Evolutionary conservation across 1,140 invertebrate species (phyloP), one percentile per base, ranked within the genome.

Genomic region (Aethina tumida): DNA sequence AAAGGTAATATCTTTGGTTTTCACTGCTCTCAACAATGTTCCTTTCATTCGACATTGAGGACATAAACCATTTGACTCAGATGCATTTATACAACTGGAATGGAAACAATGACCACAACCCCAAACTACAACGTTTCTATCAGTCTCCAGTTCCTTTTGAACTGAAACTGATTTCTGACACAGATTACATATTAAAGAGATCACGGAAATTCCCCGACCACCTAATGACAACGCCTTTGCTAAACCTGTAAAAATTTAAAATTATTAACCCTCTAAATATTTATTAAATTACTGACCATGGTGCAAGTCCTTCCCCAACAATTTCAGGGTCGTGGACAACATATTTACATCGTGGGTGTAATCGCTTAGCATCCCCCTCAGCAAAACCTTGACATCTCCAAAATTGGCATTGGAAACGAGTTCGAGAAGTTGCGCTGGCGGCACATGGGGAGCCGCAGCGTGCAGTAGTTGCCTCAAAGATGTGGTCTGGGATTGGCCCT

Each of bases 371-470:
- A 70, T 69, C 25, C 65, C 65, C 52, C 67, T 58, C 4, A 70
- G 43, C 30, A 69, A 52, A 27, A 56, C 53, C 45, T 66, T 69
- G 28, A 70, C 60, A 52, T 70, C 68, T 4, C 68, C 67, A 44
- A 68, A 68, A 43, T 58, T 66, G 8, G 55, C 56, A 26, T 64
- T 64, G 0, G 63, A 63, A 4, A 70, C 62, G 3, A 69, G 45
- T 39, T 68, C 63, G 9, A 70, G 53, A 9, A 70, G 49, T 43
- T 68, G 67, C 7, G 64, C 50, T 13, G 68, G 55, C 36, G 65
- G 64, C 1, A 70, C 66, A 50, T 69, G 66, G n/a, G 62, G 65
- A n/a, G 66, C 67, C 7, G 68, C 66, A 15, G 64, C 59, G 45
- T 70, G 66, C 15, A 70, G 45, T 41, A 69, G 50, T 13, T 61